phyloP scores from a whole-genome alignment of 2,888 invertebrate genomes.

The Lasioglossum zephyrum region DNA sequence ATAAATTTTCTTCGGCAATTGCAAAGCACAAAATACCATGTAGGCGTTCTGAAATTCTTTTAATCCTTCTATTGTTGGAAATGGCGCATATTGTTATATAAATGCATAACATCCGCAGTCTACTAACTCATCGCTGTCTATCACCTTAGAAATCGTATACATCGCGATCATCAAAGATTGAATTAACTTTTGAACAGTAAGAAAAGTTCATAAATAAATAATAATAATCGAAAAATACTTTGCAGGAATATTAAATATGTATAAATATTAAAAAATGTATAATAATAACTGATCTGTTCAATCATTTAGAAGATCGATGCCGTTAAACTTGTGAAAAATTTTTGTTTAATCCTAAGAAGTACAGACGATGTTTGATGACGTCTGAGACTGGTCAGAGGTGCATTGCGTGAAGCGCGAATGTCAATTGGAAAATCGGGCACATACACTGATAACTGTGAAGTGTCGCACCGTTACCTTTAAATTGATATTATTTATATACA shows the following conservation, averaged over 20 bases:
- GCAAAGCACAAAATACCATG: too few relatives aligned
- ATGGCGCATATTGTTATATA: too few relatives aligned
- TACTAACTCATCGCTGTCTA: background rate
- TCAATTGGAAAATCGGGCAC: constrained; percentile 81
- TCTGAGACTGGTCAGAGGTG: constrained; percentile 37
- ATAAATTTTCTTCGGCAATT: background rate
- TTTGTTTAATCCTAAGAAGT: constrained; percentile 10
- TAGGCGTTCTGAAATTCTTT: too few relatives aligned
- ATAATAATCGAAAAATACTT: background rate
- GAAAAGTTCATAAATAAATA: background rate
- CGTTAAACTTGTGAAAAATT: background rate
- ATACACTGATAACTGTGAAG: constrained; percentile 71
- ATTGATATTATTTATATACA: constrained; percentile 63
- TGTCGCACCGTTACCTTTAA: constrained; percentile 50
- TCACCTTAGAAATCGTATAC: background rate
- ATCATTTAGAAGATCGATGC: background rate
- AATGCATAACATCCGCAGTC: too few relatives aligned
- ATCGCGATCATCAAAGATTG: background rate
- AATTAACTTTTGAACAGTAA: background rate
- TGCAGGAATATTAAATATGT: background rate
- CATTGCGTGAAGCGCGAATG: constrained; percentile 70
- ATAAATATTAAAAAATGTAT: background rate
- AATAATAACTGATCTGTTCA: background rate
- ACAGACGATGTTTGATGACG: constrained; percentile 46
- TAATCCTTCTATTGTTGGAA: too few relatives aligned